Percentiles rank a stretch among this genome's conserved stretches.
phyloP scores from a whole-genome alignment of 2,797 vertebrate genomes.

The Chiloscyllium punctatum region DNA sequence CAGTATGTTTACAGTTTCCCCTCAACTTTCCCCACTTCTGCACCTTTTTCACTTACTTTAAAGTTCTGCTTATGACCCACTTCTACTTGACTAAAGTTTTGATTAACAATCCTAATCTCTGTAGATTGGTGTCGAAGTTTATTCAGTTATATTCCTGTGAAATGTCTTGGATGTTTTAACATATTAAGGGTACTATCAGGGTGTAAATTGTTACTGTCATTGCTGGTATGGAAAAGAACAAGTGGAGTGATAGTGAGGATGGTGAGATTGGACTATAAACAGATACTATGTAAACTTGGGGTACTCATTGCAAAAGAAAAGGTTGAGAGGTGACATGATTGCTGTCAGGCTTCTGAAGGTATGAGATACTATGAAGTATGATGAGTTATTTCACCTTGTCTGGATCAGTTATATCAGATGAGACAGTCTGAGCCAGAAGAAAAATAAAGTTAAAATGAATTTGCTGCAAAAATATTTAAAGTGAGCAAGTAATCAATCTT shows the following conservation, averaged over 20 bases:
- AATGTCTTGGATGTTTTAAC: too few relatives aligned
- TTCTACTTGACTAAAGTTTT: too few relatives aligned
- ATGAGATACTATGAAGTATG: not conserved
- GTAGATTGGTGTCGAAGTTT: too few relatives aligned
- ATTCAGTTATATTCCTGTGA: too few relatives aligned
- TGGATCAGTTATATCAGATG: not conserved
- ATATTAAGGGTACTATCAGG: not conserved
- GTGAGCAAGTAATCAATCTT: not conserved
- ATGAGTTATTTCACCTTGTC: not conserved
- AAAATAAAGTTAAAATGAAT: not conserved
- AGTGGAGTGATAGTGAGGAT: not conserved
- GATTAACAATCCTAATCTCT: too few relatives aligned
- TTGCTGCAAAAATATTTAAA: not conserved
- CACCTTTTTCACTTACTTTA: too few relatives aligned
- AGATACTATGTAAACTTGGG: not conserved
- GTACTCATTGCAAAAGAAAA: not conserved
- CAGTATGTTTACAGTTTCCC: too few relatives aligned
- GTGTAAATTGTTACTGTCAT: not conserved
- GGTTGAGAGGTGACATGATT: not conserved
- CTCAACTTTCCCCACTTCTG: too few relatives aligned
- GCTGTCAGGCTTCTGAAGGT: not conserved
- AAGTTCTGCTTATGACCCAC: too few relatives aligned
- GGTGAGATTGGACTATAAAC: not conserved
- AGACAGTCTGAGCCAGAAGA: not conserved
- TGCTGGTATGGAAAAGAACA: not conserved